These are phyloP conservation scores for Coptodon rendalli DNA, from an alignment of 2,113 vertebrate genomes.

Conservation along the genomic window DNA sequence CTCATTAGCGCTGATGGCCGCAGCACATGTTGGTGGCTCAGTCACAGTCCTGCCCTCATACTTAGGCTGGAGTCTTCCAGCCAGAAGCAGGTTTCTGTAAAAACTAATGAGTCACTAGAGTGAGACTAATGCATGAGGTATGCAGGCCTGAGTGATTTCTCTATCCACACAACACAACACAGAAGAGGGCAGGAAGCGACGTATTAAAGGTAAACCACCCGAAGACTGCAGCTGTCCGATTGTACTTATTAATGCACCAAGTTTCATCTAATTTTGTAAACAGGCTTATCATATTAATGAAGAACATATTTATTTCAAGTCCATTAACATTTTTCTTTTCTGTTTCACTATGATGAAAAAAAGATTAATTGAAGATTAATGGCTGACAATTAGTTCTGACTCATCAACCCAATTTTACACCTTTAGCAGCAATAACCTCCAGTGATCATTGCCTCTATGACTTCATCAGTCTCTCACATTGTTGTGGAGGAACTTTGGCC, in stretches of 20 bases:
- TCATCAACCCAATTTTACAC: not conserved
- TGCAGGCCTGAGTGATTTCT: not conserved
- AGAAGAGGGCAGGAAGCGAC: not conserved
- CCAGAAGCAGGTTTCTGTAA: conserved; percentile 2
- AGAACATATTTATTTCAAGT: not conserved
- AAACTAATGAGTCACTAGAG: conserved; percentile 8
- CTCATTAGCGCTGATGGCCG: conserved; percentile 15
- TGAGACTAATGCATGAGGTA: not conserved
- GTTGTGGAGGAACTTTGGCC: not conserved
- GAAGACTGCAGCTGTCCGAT: not conserved
- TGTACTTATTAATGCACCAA: not conserved
- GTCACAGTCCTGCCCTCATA: not conserved
- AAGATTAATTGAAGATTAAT: not conserved
- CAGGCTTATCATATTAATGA: not conserved
- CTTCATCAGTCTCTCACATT: not conserved
- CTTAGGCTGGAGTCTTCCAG: not conserved
- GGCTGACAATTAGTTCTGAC: not conserved
- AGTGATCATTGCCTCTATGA: not conserved
- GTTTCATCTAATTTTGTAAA: not conserved
- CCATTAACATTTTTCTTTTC: not conserved
- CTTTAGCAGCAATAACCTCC: not conserved
- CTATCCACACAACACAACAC: not conserved
- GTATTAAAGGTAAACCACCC: not conserved
- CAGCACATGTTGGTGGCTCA: not conserved
- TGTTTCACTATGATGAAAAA: not conserved